Base-by-base conservation (phyloP, 2,113 vertebrate genomes). In the Pangasianodon gigas region DNA sequence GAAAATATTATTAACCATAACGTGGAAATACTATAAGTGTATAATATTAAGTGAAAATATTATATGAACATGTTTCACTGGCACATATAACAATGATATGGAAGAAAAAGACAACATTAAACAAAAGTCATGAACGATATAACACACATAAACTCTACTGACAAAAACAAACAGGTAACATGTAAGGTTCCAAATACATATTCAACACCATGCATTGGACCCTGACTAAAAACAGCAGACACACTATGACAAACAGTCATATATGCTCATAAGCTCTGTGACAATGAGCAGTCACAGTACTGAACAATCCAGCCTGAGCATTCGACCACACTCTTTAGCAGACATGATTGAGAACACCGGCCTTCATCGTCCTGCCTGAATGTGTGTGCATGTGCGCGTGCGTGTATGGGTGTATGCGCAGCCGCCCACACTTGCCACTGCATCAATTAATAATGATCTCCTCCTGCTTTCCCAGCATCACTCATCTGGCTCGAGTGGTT, bases 391-490 rank as follows among this genome's bases (percentile, higher is more conserved):
- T 84, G 65, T 62, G 18, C 54, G 46, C 60, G 81, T 16, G 8
- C 85, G 51, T 75, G 81, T 77, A n/a, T 80, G 54, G 37, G 87
- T 83, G 46, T 24, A 80, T 58, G 56, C 62, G 85, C 52, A 88
- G 85, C 92, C 89, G 37, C 93, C 92, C 92, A 94, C 92, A 92
- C 92, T 91, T 92, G 91, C 91, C 90, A 92, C 92, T 86, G 77
- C 87, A 92, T 92, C 91, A 92, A 93, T 92, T 94, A 93, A 92
- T 91, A 87, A 92, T 82, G 88, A 92, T 92, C 92, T 87, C 89
- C 88, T 93, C 80, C 90, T 69, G 89, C 89, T 92, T 89, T 93
- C 87, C 87, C 87, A 90, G 89, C 90, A 89, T 93, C 93, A 92
- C 88, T 92, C 92, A 93, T 90, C 93, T 88, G 44, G 71, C 85